These are phyloP conservation scores for Pterocles orientalis DNA, from an alignment of 2,113 vertebrate species.

Conservation along the genomic window DNA sequence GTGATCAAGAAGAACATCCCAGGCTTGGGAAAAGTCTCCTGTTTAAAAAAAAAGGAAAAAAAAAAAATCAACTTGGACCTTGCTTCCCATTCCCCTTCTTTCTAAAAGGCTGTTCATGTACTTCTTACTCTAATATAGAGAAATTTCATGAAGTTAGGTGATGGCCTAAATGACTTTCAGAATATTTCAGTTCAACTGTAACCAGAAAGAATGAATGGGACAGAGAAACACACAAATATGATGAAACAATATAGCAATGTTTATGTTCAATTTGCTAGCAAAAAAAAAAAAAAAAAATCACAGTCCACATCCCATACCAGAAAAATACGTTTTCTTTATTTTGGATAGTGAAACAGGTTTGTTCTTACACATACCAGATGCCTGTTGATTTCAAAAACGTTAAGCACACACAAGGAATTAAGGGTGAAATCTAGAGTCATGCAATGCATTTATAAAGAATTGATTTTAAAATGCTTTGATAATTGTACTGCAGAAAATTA, in stretches of 20 bases:
- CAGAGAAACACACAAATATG: not conserved
- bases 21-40: conserved; percentile 97
- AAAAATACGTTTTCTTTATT: not conserved
- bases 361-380: not conserved
- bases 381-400: not conserved
- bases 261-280: not conserved
- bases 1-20: conserved; percentile 97
- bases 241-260: not conserved
- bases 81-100: not conserved
- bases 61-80: not conserved
- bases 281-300: not conserved
- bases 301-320: not conserved
- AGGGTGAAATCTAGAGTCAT: not conserved
- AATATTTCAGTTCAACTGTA: not conserved
- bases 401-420: not conserved
- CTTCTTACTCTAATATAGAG: not conserved
- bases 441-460: not conserved
- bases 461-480: not conserved
- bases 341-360: not conserved
- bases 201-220: not conserved
- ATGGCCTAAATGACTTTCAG: not conserved
- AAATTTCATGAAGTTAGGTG: not conserved
- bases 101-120: not conserved
- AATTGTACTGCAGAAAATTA: not conserved
- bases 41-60: not conserved